phyloP scores from a whole-genome alignment of 53 echinoderm and acorn worm species.

The Luidia sarsii region DNA sequence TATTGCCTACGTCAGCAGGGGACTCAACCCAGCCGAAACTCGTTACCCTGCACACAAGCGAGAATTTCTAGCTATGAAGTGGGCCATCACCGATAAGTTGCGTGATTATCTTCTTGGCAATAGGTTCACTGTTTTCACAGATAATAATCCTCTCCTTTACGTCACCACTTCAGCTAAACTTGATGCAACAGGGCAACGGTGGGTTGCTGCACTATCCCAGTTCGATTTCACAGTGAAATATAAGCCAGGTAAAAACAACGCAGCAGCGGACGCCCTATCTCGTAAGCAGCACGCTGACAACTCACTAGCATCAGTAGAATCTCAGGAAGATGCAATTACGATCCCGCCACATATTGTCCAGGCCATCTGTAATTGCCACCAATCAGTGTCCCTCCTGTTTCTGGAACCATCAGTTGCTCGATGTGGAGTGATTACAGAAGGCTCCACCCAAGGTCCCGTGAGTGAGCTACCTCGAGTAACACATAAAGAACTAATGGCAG shows the following conservation, averaged over 20 bases:
- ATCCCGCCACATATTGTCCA: no score
- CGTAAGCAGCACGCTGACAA: constrained; percentile 3
- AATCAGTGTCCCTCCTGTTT: no score
- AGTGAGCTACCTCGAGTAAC: no score
- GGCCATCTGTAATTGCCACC: no score
- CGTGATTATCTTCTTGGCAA: constrained; percentile 48
- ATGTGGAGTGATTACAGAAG: no score
- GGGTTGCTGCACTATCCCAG: constrained; percentile 42
- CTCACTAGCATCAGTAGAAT: no score
- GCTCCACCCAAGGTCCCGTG: no score
- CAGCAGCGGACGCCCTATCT: constrained; percentile 31
- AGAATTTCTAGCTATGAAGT: constrained; percentile 69
- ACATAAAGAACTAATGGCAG: no score
- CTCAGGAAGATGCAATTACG: no score
- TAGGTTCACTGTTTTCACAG: constrained; percentile 44
- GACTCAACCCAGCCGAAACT: neutral
- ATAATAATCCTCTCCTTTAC: constrained; percentile 59
- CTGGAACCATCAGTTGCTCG: no score
- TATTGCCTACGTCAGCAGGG: neutral
- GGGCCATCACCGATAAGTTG: constrained; percentile 55
- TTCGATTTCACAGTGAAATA: constrained; percentile 60
- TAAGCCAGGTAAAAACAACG: constrained; percentile 41
- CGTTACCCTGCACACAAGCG: constrained; percentile 61
- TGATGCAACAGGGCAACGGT: constrained; percentile 56
- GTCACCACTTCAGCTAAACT: constrained; percentile 42